phyloP scores from a whole-genome alignment of 1,140 invertebrate genomes.

The Drosophila ficusphila region DNA sequence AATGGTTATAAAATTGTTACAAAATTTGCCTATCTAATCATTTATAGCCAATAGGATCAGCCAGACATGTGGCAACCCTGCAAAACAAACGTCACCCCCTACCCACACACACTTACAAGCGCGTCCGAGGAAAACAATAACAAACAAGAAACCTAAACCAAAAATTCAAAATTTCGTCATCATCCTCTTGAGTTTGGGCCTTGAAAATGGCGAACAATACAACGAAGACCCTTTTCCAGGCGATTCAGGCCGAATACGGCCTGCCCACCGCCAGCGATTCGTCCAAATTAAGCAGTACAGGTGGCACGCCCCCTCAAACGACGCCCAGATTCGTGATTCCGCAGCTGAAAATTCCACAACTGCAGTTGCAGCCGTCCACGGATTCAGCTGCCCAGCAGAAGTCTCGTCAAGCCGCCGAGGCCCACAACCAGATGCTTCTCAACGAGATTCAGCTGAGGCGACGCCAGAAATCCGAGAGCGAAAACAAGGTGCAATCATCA shows the following conservation, averaged over 20 bases:
- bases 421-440: conserved; percentile 43
- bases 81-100: conserved; percentile 2
- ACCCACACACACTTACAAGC: background rate
- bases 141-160: conserved; percentile 12
- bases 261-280: conserved; percentile 12
- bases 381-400: conserved; percentile 21
- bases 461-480: conserved; percentile 15
- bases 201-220: conserved; percentile 44
- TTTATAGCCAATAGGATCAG: background rate
- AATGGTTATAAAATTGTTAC: background rate
- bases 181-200: conserved; percentile 18
- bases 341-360: conserved; percentile 30
- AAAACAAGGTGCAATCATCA: background rate
- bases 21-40: background rate
- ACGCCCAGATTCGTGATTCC: conserved; percentile 48
- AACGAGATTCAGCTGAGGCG: conserved; percentile 41
- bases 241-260: conserved; percentile 50
- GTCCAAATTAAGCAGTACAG: conserved; percentile 22
- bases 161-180: background rate
- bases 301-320: background rate
- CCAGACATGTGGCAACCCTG: background rate
- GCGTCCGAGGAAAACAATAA: conserved; percentile 22
- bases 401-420: conserved; percentile 26
- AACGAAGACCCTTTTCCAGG: conserved; percentile 44
- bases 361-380: background rate